Conservation (phyloP, 2,888 invertebrate genomes). For the Conus canariensis region DNA sequence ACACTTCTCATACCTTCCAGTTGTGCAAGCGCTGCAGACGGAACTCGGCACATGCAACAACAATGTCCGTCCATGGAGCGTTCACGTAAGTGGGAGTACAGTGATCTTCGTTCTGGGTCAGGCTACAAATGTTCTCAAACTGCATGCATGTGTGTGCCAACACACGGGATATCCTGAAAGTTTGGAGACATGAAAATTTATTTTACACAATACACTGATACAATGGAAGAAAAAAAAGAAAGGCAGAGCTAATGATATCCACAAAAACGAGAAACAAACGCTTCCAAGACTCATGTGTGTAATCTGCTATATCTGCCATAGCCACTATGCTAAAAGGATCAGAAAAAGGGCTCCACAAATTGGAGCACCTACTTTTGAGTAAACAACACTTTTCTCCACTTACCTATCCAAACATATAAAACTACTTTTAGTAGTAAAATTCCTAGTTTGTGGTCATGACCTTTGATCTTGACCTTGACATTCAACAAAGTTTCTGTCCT, state of each 20-base stretch:
- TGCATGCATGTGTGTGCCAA: constrained; percentile 57
- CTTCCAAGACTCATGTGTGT: too few relatives aligned
- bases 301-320: too few relatives aligned
- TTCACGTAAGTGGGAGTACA: constrained; percentile 69
- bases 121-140: constrained; percentile 69
- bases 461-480: too few relatives aligned
- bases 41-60: constrained; percentile 69
- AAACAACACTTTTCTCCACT: too few relatives aligned
- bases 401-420: too few relatives aligned
- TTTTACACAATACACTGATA: background rate
- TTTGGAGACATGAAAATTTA: background rate
- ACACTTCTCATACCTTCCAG: constrained; percentile 51
- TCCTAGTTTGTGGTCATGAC: too few relatives aligned
- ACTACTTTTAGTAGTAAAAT: too few relatives aligned
- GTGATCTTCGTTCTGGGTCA: constrained; percentile 57
- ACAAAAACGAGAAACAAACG: too few relatives aligned
- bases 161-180: constrained; percentile 59
- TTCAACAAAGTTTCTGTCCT: too few relatives aligned
- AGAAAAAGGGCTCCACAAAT: too few relatives aligned
- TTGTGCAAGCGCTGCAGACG: constrained; percentile 58
- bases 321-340: too few relatives aligned
- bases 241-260: background rate
- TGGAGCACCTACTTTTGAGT: too few relatives aligned
- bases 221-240: background rate
- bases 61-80: constrained; percentile 71